phyloP scores from a whole-genome alignment of 2,797 vertebrate genomes.

The Phoxinus dragarum region DNA sequence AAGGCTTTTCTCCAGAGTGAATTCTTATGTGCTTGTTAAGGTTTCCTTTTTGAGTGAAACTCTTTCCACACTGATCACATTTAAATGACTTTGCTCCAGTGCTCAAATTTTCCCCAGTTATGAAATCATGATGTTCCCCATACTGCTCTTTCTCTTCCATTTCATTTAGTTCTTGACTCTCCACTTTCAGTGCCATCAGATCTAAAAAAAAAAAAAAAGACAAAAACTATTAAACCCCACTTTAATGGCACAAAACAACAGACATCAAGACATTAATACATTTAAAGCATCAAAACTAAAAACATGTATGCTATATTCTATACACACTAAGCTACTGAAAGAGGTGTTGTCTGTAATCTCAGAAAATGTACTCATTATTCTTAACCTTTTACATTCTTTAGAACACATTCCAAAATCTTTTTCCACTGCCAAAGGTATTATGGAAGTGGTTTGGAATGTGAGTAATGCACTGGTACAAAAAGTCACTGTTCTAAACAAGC shows the following conservation, averaged over 20 bases:
- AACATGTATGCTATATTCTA: background rate
- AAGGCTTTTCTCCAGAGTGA: background rate
- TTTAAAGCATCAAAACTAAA: background rate
- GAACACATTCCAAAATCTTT: no score
- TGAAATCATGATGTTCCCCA: background rate
- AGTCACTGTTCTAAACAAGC: no score
- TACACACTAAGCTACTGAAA: no score
- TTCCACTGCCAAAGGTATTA: no score
- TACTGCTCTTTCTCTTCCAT: background rate
- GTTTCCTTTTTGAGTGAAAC: background rate
- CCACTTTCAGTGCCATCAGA: background rate
- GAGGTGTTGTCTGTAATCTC: no score
- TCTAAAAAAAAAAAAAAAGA: background rate
- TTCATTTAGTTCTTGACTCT: background rate
- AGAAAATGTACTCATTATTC: no score
- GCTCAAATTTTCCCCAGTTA: no score
- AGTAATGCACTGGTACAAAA: no score
- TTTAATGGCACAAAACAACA: background rate
- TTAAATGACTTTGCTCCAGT: background rate
- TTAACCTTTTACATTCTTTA: no score
- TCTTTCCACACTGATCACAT: slow-evolving; percentile 1
- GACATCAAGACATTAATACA: background rate
- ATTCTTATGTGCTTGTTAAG: background rate
- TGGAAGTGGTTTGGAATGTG: no score
- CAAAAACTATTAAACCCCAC: background rate